Conservation (phyloP, 2,888 invertebrate genomes). For the Sminthurinus aureus region DNA sequence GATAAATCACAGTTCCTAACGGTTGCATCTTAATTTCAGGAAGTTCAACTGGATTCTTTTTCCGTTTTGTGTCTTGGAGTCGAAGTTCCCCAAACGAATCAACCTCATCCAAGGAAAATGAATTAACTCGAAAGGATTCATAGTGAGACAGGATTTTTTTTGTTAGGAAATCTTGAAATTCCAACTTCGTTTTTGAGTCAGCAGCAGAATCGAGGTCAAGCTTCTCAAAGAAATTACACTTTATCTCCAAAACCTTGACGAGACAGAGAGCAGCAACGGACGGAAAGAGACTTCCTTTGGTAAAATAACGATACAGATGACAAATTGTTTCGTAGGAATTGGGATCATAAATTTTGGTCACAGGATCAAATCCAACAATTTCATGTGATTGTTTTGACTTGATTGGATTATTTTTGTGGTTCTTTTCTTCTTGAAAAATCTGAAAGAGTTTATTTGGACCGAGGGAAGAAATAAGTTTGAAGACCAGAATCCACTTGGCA, state of each 20-base stretch:
- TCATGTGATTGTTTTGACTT: no score
- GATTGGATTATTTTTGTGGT: no score
- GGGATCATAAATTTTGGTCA: constrained; percentile 1
- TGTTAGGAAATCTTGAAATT: background rate
- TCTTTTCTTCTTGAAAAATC: no score
- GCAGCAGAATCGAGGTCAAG: no score
- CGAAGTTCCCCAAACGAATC: background rate
- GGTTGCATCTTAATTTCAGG: background rate
- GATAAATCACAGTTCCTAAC: background rate
- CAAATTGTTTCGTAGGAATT: background rate
- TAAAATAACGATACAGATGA: background rate
- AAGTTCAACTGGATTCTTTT: background rate
- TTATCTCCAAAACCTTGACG: background rate
- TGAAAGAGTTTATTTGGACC: no score
- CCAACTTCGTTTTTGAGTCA: background rate
- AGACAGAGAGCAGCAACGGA: background rate
- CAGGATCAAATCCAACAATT: no score
- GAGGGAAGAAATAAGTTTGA: no score
- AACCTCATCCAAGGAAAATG: background rate
- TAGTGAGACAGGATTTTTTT: background rate
- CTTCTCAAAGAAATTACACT: background rate
- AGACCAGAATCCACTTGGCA: no score
- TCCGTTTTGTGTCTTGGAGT: background rate
- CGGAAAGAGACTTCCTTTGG: background rate
- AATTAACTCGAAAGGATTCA: background rate